Evolutionary conservation across 2,113 vertebrate genomes (phyloP).

Genomic region (Prunella fulvescens): DNA sequence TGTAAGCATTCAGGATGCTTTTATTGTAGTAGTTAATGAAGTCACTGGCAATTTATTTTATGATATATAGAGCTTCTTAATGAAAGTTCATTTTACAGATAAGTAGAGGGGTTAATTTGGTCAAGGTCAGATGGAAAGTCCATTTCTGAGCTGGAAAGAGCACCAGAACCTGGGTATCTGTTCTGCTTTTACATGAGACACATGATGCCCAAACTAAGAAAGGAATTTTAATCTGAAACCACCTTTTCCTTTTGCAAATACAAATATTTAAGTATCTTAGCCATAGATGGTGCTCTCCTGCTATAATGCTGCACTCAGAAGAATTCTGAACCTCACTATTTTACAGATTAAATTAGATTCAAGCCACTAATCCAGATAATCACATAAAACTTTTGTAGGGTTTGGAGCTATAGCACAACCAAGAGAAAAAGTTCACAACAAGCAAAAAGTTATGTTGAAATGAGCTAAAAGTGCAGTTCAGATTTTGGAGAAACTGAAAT

Average conservation of each 20-base stretch:
- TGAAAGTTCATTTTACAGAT: background rate
- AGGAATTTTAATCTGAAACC: background rate
- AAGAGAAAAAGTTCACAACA: background rate
- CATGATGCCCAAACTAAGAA: background rate
- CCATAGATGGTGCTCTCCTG: background rate
- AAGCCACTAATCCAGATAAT: background rate
- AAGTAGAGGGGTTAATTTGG: background rate
- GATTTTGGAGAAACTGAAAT: background rate
- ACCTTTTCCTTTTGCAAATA: background rate
- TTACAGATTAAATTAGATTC: background rate
- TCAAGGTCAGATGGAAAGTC: conserved; percentile 40
- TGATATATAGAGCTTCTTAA: background rate
- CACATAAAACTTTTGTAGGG: background rate
- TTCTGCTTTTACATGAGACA: background rate
- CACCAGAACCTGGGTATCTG: background rate
- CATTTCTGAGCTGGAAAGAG: background rate
- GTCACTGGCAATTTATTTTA: background rate
- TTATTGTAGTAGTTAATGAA: background rate
- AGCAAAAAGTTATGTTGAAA: background rate
- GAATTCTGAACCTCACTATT: background rate
- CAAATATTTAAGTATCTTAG: background rate
- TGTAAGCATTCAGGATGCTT: background rate
- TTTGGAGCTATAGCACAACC: background rate
- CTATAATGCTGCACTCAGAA: background rate
- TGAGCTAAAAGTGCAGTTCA: background rate